phyloP scores from a whole-genome alignment of 2,797 vertebrate species.

The Microctenopoma lineatum region DNA sequence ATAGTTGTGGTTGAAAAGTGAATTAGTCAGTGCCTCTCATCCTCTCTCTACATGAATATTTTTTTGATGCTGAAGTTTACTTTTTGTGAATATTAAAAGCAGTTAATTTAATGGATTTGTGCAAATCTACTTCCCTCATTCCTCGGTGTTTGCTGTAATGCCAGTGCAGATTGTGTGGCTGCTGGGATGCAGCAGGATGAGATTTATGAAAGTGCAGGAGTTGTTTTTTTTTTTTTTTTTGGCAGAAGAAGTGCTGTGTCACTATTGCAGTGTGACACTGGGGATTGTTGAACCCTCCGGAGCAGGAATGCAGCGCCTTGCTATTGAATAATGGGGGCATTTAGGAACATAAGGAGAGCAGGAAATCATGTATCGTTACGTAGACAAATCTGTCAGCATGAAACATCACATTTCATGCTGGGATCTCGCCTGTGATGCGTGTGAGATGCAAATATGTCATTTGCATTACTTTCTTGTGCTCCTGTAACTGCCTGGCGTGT shows the following conservation, averaged over 20 bases:
- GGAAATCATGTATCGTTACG: conserved; percentile 21
- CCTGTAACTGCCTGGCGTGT: not conserved
- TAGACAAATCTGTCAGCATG: conserved; percentile 47
- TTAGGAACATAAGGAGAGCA: not conserved
- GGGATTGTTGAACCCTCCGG: conserved; percentile 44
- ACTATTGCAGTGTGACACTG: conserved; percentile 49
- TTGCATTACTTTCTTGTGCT: not conserved
- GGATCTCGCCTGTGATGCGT: not conserved
- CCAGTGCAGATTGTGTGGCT: conserved; percentile 11
- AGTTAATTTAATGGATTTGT: conserved; percentile 39
- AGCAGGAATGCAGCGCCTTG: conserved; percentile 45
- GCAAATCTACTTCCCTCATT: conserved; percentile 4
- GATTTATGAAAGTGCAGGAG: conserved; percentile 70
- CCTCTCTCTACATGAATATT: conserved; percentile 6
- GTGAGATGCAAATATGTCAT: conserved; percentile 11
- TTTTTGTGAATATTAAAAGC: conserved; percentile 27
- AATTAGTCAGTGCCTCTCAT: conserved; percentile 18
- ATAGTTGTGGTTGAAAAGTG: conserved; percentile 18
- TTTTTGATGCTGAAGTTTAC: conserved; percentile 6
- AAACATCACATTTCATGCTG: conserved; percentile 44
- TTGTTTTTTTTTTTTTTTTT: conserved; percentile 22
- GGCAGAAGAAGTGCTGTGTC: conserved; percentile 73
- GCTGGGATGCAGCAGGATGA: conserved; percentile 53
- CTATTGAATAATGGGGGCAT: conserved; percentile 33
- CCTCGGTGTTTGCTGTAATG: conserved; percentile 30